Conservation (phyloP, 1,140 invertebrate species). For the Periplaneta americana region DNA sequence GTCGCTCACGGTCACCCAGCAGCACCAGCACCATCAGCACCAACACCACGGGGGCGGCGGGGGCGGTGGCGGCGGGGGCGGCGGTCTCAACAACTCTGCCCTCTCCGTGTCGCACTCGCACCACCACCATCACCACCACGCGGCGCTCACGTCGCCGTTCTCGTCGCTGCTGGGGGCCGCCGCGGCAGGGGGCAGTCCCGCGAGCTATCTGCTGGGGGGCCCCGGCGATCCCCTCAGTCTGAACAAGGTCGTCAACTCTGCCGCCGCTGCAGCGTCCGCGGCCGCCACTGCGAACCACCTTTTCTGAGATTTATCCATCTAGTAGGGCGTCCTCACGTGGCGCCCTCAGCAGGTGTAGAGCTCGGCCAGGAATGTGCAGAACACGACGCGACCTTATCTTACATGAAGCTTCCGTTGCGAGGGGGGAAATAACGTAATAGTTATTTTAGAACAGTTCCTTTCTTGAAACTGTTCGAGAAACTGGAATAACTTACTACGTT, state of each 20-base stretch:
- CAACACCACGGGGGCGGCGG: conserved; percentile 31
- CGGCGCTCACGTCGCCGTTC: conserved; percentile 36
- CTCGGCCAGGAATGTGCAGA: not conserved
- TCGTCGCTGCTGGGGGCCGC: conserved; percentile 37
- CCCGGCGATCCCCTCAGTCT: conserved; percentile 14
- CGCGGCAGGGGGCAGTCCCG: conserved; percentile 31
- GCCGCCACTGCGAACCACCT: conserved; percentile 16
- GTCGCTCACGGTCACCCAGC: conserved; percentile 22
- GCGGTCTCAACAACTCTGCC: not conserved
- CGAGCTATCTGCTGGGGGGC: conserved; percentile 16
- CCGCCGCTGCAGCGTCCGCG: conserved; percentile 9
- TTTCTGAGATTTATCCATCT: conserved; percentile 12
- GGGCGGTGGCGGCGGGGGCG: conserved; percentile 15
- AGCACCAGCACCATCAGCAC: conserved; percentile 31
- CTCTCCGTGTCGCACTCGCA: conserved; percentile 29
- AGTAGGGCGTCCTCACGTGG: not conserved
- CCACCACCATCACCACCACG: conserved; percentile 32
- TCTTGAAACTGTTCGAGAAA: no score
- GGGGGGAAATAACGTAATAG: no score
- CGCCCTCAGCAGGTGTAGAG: not conserved
- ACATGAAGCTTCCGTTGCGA: no score
- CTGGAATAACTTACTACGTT: no score
- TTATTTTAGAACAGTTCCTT: no score
- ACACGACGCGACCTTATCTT: no score
- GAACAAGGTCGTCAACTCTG: conserved; percentile 11